Evolutionary conservation across 2,797 vertebrate species (phyloP), one percentile per base, ranked within the genome.

Genomic region (Dallia pectoralis): DNA sequence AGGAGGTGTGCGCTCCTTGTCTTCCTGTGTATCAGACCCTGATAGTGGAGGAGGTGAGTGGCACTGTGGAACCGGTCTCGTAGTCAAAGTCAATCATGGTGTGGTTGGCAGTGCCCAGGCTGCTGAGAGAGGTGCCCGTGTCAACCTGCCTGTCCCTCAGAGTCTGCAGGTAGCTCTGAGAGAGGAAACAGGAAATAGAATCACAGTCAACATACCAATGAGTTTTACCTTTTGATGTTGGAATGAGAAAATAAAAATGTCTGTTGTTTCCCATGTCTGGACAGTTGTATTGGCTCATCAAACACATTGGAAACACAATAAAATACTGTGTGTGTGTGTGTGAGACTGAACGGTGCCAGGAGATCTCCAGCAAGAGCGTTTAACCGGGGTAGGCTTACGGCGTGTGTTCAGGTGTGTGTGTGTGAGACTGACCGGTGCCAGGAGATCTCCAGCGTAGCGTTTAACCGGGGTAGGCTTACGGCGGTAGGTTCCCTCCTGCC

Each of bases 121-220:
- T 94, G 90, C 92, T 94, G 90, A 92, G 90, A 70, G 92, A 92
- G 67, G 89, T 89, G 47, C 92, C 89, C 8, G 93, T 93, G 85
- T 92, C 93, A 86, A 89, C 91, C 64, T 95, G 95, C 70, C 86
- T 91, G 71, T 96, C 95, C 76, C 89, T 92, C 77, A 96, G 89
- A 88, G 94, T 96, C 92, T 95, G 95, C 73, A 96, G 91, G 86
- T 95, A 96, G 86, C 94, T 96, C 96, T 96, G 87, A 33, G 36
- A 59, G 33, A 33, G 33, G 32, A 66, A 11, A 33, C 5, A 64
- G 9, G 62, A 16, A 29, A 40, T 44, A 47, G 48, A 4, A 53
- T 51, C 36, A 51, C 25, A 16, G 30, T 11, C 18, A 22, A 40
- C 29, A 18, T 51, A 40, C 11, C 2, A 51, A 33, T 19, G 11